These are phyloP conservation scores for Chelonia mydas DNA, from an alignment of 2,797 vertebrate species.

Conservation along the genomic window DNA sequence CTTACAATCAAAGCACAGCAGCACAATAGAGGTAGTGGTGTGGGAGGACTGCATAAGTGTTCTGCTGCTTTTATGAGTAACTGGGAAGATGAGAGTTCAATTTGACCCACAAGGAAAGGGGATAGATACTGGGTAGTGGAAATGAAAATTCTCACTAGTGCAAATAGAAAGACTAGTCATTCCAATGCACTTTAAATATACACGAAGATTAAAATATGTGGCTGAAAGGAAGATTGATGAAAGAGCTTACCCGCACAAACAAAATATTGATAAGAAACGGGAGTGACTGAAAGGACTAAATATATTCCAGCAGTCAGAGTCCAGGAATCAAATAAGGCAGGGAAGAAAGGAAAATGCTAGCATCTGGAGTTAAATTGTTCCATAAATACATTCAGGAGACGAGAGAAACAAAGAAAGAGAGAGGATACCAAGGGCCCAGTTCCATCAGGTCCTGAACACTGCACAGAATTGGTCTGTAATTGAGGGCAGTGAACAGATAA, in stretches of 20 bases:
- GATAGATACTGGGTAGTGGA: not conserved
- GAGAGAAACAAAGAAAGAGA: not conserved
- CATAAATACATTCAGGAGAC: not conserved
- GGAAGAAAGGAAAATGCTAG: not conserved
- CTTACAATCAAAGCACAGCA: not conserved
- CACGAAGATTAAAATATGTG: not conserved
- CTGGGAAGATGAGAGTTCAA: fast-evolving
- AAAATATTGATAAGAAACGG: fast-evolving
- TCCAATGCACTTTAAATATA: not conserved
- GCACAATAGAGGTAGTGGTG: not conserved
- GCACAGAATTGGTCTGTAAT: no score
- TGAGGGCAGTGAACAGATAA: not conserved
- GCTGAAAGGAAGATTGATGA: not conserved
- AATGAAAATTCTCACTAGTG: not conserved
- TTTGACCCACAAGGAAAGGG: not conserved
- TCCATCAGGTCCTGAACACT: not conserved
- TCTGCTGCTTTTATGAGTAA: not conserved
- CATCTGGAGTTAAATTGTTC: not conserved
- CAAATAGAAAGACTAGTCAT: not conserved
- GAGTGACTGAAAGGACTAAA: not conserved
- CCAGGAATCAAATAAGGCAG: not conserved
- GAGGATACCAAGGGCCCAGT: not conserved
- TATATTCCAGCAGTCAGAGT: not conserved
- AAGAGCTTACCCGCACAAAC: not conserved
- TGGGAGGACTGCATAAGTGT: not conserved